A percentile compares a stretch with the other conserved stretches of the same genome.
Evolutionary conservation across 1,140 invertebrate species (phyloP).

Genomic region (Brachionus angularis): DNA sequence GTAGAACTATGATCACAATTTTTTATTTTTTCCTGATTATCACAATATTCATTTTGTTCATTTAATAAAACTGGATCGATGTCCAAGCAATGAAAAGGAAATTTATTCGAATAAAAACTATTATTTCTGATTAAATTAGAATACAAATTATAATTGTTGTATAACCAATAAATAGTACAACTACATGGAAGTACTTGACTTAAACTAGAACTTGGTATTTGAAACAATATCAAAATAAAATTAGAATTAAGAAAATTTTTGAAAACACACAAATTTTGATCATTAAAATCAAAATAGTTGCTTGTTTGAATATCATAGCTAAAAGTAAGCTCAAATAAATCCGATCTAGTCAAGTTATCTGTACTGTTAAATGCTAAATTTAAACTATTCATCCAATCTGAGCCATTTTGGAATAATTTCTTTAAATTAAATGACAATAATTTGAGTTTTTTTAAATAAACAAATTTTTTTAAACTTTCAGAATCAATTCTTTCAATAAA

Average conservation of each 20-base stretch:
- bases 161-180: constrained; percentile 24
- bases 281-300: background rate
- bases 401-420: background rate
- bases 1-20: background rate
- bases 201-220: background rate
- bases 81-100: constrained; percentile 33
- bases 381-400: constrained; percentile 5
- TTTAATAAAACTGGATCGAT: background rate
- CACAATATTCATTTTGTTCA: constrained; percentile 1
- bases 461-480: constrained; percentile 14
- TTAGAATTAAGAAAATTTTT: too few species aligned
- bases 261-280: constrained; percentile 25
- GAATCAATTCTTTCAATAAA: background rate
- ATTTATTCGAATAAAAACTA: background rate
- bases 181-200: constrained; percentile 3
- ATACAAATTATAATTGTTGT: background rate
- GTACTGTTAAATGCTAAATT: too few species aligned
- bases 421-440: constrained; percentile 12
- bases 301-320: background rate
- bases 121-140: constrained; percentile 1
- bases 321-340: background rate
- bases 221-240: constrained; percentile 26
- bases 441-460: background rate
- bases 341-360: background rate
- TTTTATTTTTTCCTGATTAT: background rate